These are phyloP conservation scores for Andrena dorsata DNA, from an alignment of 2,888 invertebrate species.

Conservation along the genomic window DNA sequence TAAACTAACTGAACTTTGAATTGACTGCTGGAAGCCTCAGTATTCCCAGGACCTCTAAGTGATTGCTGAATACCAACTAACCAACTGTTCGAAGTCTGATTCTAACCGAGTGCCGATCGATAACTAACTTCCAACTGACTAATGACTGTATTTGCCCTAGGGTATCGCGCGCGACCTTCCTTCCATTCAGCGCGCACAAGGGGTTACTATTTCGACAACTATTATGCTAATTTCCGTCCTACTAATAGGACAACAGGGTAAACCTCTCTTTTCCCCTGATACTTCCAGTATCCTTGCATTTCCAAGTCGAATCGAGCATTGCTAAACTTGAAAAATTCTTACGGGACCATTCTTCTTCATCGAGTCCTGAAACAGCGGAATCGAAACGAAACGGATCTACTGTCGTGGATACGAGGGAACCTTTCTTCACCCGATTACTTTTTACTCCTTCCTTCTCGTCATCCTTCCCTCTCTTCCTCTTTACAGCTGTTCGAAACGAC, in stretches of 20 bases:
- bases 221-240: no score
- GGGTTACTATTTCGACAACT: no score
- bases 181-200: no score
- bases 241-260: no score
- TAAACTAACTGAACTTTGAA: constrained; percentile 5
- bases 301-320: no score
- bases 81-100: constrained; percentile 8
- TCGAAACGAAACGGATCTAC: not conserved
- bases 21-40: constrained; percentile 12
- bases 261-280: no score
- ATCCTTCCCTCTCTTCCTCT: constrained; percentile 11
- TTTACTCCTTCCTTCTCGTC: constrained; percentile 3
- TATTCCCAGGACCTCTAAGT: constrained; percentile 15
- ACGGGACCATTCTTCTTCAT: not conserved
- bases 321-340: no score
- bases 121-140: not conserved
- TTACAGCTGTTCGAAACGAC: constrained; percentile 1
- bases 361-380: not conserved
- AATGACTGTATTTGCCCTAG: not conserved
- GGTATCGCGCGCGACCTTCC: no score
- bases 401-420: not conserved
- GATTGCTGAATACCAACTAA: constrained; percentile 12
- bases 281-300: no score
- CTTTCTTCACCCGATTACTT: not conserved
- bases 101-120: not conserved